phyloP scores from a whole-genome alignment of 2,113 vertebrate species.

The Paratilapia polleni region DNA sequence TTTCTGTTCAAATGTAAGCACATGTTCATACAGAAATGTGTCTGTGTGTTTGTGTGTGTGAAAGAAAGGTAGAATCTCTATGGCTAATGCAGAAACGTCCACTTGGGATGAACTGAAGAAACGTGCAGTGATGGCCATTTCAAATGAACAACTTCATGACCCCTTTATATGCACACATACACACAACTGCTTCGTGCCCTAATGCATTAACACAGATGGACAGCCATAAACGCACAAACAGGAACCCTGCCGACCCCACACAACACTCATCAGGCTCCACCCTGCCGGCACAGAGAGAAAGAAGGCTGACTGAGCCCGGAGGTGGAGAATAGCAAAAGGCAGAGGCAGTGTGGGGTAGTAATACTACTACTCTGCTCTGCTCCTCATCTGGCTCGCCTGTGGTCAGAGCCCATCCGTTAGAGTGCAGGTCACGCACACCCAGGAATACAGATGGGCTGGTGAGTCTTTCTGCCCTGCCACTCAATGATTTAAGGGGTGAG shows the following conservation, averaged over 20 bases:
- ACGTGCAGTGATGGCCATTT: neutral
- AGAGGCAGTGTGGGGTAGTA: conserved; percentile 32
- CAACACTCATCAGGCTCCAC: conserved; percentile 34
- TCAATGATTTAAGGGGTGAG: conserved; percentile 64
- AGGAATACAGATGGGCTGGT: conserved; percentile 68
- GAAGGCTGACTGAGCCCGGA: conserved; percentile 16
- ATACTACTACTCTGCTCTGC: conserved; percentile 51
- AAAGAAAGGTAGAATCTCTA: conserved; percentile 23
- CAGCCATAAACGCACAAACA: conserved; percentile 7
- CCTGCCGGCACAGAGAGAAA: conserved; percentile 25
- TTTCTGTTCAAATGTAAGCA: neutral
- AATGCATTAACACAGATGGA: neutral
- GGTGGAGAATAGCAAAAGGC: conserved; percentile 43
- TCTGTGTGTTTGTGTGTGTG: neutral
- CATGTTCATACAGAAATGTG: neutral
- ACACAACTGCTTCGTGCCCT: neutral
- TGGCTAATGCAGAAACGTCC: neutral
- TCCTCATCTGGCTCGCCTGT: conserved; percentile 67
- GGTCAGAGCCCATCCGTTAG: conserved; percentile 67
- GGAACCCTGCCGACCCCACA: conserved; percentile 3
- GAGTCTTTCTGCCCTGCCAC: conserved; percentile 56
- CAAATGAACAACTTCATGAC: neutral
- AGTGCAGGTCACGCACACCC: conserved; percentile 74
- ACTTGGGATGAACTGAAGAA: neutral
- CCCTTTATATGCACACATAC: neutral